Conservation (phyloP, 2,888 invertebrate species). For the Lasius fuliginosus region DNA sequence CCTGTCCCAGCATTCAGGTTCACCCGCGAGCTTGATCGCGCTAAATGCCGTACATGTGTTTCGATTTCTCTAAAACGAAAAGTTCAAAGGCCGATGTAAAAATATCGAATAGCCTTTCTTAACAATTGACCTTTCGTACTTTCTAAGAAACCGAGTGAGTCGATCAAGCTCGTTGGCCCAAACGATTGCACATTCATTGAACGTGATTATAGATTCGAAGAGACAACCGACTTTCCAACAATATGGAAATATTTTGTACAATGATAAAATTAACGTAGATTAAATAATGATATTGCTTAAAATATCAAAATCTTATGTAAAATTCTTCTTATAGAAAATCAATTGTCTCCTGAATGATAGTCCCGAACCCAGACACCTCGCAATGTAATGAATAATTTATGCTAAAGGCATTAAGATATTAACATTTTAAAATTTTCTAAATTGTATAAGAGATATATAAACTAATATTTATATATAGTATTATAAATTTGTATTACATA, state of each 20-base stretch:
- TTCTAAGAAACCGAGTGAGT: neutral
- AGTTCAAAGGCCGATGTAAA: neutral
- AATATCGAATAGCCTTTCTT: neutral
- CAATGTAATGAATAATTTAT: neutral
- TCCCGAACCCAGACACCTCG: slow-evolving; percentile 68
- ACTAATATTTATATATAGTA: neutral
- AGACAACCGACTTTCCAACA: slow-evolving; percentile 66
- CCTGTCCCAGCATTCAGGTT: slow-evolving; percentile 99
- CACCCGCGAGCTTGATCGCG: slow-evolving; percentile 81
- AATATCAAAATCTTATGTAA: neutral
- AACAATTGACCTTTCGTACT: neutral
- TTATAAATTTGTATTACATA: neutral
- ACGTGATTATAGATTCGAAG: slow-evolving; percentile 60
- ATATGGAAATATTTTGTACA: neutral
- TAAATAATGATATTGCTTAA: neutral
- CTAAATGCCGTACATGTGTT: neutral
- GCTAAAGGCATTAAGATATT: neutral
- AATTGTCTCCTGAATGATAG: slow-evolving; percentile 61
- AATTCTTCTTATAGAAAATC: slow-evolving; percentile 62
- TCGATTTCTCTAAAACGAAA: neutral
- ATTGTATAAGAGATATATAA: neutral
- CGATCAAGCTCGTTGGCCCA: slow-evolving; percentile 76
- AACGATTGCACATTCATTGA: slow-evolving; percentile 72
- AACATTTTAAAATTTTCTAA: neutral
- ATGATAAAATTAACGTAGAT: neutral